Conservation (phyloP, 2,113 vertebrate species). For the Panurus biarmicus region DNA sequence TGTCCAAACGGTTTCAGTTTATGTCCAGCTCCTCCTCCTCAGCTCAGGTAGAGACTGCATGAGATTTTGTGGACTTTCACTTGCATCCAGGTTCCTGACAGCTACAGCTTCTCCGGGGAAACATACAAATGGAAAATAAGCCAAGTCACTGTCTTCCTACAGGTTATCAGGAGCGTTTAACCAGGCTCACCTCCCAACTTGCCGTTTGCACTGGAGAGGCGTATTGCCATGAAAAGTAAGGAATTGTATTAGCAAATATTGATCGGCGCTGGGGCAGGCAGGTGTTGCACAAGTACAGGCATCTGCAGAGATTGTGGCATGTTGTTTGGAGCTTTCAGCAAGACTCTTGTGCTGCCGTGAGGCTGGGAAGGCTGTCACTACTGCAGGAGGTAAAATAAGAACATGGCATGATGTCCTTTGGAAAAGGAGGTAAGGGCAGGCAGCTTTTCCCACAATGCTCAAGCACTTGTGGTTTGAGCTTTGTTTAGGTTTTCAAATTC, state of each 20-base stretch:
- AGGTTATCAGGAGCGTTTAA: not conserved
- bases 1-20: not conserved
- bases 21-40: not conserved
- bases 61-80: not conserved
- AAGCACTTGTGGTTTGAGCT: not conserved
- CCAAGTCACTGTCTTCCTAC: not conserved
- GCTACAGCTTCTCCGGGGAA: not conserved
- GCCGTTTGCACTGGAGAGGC: constrained; percentile 1
- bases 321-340: not conserved
- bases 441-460: not conserved
- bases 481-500: not conserved
- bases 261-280: not conserved
- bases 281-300: not conserved
- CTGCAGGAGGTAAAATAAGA: not conserved
- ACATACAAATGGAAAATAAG: not conserved
- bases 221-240: constrained; percentile 10
- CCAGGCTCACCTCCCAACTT: not conserved
- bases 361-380: not conserved
- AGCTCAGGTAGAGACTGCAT: not conserved
- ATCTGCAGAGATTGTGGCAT: not conserved
- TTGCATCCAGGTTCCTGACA: not conserved
- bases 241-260: not conserved
- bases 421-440: constrained; percentile 12
- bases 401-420: not conserved
- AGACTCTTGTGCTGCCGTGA: not conserved